A percentile compares a stretch with the other conserved stretches of the same genome.
Conservation (phyloP, 2,888 invertebrate genomes). For the Scrobipalpa atriplicella region DNA sequence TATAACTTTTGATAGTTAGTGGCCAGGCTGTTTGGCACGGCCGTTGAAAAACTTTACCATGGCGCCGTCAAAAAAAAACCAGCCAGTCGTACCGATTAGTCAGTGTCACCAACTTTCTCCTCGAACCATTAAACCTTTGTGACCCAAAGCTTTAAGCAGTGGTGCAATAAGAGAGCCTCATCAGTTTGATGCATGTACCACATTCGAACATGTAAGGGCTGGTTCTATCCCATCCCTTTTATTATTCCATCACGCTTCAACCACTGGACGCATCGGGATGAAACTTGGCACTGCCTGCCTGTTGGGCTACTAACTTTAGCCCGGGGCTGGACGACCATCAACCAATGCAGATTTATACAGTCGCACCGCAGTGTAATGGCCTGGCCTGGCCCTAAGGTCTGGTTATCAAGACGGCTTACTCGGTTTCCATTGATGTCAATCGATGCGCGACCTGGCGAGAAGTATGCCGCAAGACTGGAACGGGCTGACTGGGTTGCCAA, state of each 20-base stretch:
- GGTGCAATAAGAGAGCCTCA: conserved; percentile 43
- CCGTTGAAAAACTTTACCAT: conserved; percentile 33
- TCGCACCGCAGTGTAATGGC: too few relatives aligned
- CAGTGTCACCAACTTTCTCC: conserved; percentile 75
- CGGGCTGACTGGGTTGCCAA: background rate
- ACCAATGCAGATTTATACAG: too few relatives aligned
- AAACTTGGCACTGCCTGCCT: too few relatives aligned
- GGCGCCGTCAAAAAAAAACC: conserved; percentile 44
- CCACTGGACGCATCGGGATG: too few relatives aligned
- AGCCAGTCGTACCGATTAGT: conserved; percentile 61
- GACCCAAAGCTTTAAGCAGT: conserved; percentile 54
- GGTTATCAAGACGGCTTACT: conserved; percentile 47
- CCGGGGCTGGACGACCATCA: too few relatives aligned
- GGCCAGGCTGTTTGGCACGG: conserved; percentile 32
- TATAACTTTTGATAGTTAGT: conserved; percentile 33
- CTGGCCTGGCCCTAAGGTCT: conserved; percentile 25
- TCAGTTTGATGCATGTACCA: conserved; percentile 44
- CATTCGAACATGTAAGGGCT: conserved; percentile 30
- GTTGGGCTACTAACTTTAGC: too few relatives aligned
- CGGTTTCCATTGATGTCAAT: conserved; percentile 58
- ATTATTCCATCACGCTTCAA: too few relatives aligned
- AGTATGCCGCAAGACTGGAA: conserved; percentile 48
- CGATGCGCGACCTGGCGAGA: conserved; percentile 49
- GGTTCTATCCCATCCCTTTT: too few relatives aligned
- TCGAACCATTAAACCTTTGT: conserved; percentile 60